These are phyloP conservation scores for Hyposoter didymator DNA, from an alignment of 2,888 invertebrate species.

Conservation along the genomic window DNA sequence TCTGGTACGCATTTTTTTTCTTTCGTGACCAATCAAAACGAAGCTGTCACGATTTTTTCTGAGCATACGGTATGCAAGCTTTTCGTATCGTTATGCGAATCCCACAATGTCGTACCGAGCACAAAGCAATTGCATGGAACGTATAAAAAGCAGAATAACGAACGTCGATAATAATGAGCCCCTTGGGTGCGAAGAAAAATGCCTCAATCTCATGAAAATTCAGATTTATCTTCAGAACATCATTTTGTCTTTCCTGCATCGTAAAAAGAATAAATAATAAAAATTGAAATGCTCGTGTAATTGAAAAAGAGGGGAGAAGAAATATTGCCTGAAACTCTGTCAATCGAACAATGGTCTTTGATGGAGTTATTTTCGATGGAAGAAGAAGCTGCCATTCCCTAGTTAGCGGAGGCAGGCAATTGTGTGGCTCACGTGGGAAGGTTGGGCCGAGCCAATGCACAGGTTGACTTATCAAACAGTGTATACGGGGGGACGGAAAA, in stretches of 20 bases:
- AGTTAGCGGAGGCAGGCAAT: constrained; percentile 22
- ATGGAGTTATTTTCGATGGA: background rate
- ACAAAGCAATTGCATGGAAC: background rate
- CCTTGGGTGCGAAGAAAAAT: background rate
- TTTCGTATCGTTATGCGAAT: background rate
- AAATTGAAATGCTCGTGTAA: background rate
- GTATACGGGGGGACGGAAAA: background rate
- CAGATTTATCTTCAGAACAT: background rate
- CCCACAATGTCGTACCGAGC: background rate
- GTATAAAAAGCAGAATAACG: background rate
- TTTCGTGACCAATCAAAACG: background rate
- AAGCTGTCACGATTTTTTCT: background rate
- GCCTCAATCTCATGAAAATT: background rate
- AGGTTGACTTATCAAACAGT: constrained; percentile 76
- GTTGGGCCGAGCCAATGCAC: constrained; percentile 75
- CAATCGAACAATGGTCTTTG: background rate
- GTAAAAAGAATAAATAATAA: background rate
- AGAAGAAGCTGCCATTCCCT: background rate
- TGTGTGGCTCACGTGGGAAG: constrained; percentile 19
- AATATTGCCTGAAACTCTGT: background rate
- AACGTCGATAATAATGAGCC: background rate
- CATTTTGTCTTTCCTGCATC: background rate
- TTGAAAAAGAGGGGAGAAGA: background rate
- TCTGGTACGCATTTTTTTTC: background rate
- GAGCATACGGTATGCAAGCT: background rate